Evolutionary conservation across 1,140 invertebrate genomes (phyloP).

Genomic region (Streblospio benedicti): DNA sequence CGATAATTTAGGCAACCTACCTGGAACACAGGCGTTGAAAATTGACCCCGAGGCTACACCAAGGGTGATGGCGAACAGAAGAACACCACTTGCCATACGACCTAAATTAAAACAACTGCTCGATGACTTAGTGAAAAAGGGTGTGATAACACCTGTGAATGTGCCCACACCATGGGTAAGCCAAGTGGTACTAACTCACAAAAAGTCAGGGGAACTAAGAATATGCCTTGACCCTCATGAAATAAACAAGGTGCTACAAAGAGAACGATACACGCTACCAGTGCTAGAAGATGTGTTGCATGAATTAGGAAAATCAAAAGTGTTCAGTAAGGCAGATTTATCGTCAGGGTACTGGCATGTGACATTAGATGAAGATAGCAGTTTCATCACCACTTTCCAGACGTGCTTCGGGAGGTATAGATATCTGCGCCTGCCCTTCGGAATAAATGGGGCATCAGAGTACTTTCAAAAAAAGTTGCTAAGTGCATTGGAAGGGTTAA

Average conservation of each 20-base stretch:
- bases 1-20: background rate
- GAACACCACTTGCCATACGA: background rate
- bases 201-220: background rate
- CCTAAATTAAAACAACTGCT: background rate
- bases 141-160: background rate
- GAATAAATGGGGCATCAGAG: background rate
- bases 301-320: background rate
- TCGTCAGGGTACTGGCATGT: background rate
- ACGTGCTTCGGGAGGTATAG: background rate
- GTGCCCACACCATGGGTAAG: slow-evolving; percentile 7
- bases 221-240: background rate
- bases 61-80: background rate
- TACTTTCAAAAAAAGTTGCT: background rate
- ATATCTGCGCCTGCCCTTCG: background rate
- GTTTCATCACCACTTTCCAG: background rate
- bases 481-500: background rate
- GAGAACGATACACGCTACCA: background rate
- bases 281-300: slow-evolving; percentile 17
- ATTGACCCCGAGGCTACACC: background rate
- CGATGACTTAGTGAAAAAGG: too few relatives aligned
- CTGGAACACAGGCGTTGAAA: background rate
- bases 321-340: background rate
- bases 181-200: background rate
- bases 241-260: background rate
- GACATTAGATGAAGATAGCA: background rate